Evolutionary conservation across 92 coral and sea anemone genomes (phyloP), one percentile per base, ranked within the genome.

Genomic region (Muricea muricata): DNA sequence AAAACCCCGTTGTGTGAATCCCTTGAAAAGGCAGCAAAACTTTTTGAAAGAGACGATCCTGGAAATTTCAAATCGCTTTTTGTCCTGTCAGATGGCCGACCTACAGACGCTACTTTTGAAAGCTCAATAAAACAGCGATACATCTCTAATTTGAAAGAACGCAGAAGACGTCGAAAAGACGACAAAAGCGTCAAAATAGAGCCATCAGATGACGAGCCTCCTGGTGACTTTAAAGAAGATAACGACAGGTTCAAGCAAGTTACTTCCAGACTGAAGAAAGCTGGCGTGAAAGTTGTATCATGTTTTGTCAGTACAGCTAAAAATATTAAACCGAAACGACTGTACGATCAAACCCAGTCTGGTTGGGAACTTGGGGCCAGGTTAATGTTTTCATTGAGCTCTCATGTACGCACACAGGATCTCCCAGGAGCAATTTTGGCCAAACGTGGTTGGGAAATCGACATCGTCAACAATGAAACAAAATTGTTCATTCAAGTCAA

Each of bases 301-400:
- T 91, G 94, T 52, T 88, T 48, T 46, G 58, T 89, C 42, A 89
- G 92, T n/a, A 28, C 34, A 14, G 7, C 25, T 3, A 26, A 65
- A 17, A 6, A 35, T 4, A 24, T 33, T 31, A 0, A 78, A 2
- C 72, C 83, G 21, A 78, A 21, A 20, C 68, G 48, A 31, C 34
- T 78, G 29, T 78, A 32, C 70, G 68, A 67, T 47, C 11, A 78
- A 56, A 56, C 15, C 29, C 10, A 0, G 18, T 50, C 47, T 10
- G 24, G 28, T 21, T 54, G 69, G 68, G 71, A 78, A 13, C 46
- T 1, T 6, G 72, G 52, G 7, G 70, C 69, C 45, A 78, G 57
- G 70, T 54, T 54, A 20, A 30, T 90, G 77, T 81, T 90, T 45
- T 8, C 20, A 74, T 8, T 90, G 80, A 86, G 93, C 78, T 86